These are phyloP conservation scores for Stenodema calcarata DNA, from an alignment of 2,888 invertebrate species.

Conservation along the genomic window DNA sequence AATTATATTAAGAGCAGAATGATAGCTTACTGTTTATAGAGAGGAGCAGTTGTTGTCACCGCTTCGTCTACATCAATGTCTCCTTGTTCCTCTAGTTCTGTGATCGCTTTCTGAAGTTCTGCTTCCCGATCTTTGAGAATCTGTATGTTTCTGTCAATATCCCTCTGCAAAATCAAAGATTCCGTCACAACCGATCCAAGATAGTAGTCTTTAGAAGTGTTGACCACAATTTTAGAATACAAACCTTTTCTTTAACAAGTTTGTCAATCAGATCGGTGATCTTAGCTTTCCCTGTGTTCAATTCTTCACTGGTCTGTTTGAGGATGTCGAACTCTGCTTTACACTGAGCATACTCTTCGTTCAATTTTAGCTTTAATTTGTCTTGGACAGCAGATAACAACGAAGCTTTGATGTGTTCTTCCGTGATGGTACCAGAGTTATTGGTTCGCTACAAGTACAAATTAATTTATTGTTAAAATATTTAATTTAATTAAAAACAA, in stretches of 20 bases:
- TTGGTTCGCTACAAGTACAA: constrained; percentile 26
- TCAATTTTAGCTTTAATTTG: constrained; percentile 83
- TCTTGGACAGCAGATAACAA: constrained; percentile 94
- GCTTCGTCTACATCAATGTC: constrained; percentile 94
- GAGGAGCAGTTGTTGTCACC: constrained; percentile 92
- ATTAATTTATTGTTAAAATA: too few species aligned
- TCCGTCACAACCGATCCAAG: background rate
- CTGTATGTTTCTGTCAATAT: constrained; percentile 83
- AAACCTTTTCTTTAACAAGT: constrained; percentile 75
- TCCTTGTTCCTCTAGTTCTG: constrained; percentile 77
- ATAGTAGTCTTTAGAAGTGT: background rate
- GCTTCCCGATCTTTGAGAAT: constrained; percentile 85
- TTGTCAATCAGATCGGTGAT: constrained; percentile 79
- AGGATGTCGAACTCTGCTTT: constrained; percentile 92
- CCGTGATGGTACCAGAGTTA: constrained; percentile 80
- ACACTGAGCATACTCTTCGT: constrained; percentile 88
- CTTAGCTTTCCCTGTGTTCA: constrained; percentile 81
- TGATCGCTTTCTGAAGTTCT: constrained; percentile 82
- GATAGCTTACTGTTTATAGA: constrained; percentile 88
- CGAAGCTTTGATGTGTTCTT: constrained; percentile 93
- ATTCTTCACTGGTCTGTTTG: constrained; percentile 83
- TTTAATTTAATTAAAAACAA: too few species aligned
- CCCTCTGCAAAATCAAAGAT: constrained; percentile 65
- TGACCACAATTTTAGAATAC: background rate
- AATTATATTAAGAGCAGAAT: too few species aligned